Evolutionary conservation across 92 coral and sea anemone genomes (phyloP).

Genomic region (Nematostella vectensis): DNA sequence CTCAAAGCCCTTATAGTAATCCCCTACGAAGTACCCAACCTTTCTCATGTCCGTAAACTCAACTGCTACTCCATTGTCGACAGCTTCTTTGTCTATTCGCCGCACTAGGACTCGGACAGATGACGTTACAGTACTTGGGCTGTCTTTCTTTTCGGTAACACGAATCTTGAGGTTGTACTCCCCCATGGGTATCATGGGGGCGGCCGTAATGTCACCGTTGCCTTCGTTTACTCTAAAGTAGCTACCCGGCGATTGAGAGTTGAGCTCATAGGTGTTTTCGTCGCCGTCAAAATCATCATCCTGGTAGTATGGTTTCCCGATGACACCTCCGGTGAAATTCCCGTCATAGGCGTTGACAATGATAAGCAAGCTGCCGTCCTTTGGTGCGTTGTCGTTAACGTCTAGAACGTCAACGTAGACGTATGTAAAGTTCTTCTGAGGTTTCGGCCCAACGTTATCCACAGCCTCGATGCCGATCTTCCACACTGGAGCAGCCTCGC

Average conservation of each 20-base stretch:
- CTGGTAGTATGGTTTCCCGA: slow-evolving; percentile 69
- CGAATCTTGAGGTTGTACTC: slow-evolving; percentile 33
- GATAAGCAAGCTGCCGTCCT: slow-evolving; percentile 52
- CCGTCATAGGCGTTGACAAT: slow-evolving; percentile 73
- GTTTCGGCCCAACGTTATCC: slow-evolving; percentile 52
- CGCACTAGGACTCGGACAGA: slow-evolving; percentile 41
- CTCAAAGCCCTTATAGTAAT: slow-evolving; percentile 40
- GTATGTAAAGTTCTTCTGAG: slow-evolving; percentile 41
- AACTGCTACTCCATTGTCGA: slow-evolving; percentile 53
- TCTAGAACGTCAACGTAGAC: slow-evolving; percentile 56
- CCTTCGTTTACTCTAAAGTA: slow-evolving; percentile 27
- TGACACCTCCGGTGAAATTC: slow-evolving; percentile 64
- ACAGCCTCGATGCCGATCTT: slow-evolving; percentile 44
- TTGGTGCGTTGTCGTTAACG: slow-evolving; percentile 52
- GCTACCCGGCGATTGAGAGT: slow-evolving; percentile 13
- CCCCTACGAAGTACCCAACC: slow-evolving; percentile 45
- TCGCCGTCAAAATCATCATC: slow-evolving; percentile 76
- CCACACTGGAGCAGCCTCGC: slow-evolving; percentile 51
- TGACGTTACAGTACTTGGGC: slow-evolving; percentile 40
- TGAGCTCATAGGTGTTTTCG: slow-evolving; percentile 43
- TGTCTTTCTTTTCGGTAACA: slow-evolving; percentile 21
- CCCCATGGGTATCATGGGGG: slow-evolving; percentile 31
- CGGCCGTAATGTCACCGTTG: slow-evolving; percentile 40
- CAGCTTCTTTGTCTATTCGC: slow-evolving; percentile 34
- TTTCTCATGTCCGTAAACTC: slow-evolving; percentile 52